Evolutionary conservation across 2,888 invertebrate genomes (phyloP).

Genomic region (Cheilosia impressa): DNA sequence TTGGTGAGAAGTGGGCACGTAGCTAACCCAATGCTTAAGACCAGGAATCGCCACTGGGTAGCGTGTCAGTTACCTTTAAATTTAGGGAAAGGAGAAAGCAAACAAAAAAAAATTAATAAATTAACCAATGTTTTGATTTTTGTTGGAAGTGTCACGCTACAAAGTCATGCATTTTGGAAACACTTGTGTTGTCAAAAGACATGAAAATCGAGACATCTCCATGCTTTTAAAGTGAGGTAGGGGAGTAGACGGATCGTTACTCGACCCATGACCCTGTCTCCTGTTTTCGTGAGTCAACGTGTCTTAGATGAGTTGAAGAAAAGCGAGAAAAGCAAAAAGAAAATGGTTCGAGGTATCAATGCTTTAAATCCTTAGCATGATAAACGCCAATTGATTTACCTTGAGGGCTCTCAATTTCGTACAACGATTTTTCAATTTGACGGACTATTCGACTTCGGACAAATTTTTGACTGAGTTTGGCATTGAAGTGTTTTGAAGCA

Average conservation of each 20-base stretch:
- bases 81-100: too few relatives aligned
- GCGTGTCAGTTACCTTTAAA: too few relatives aligned
- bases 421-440: slow-evolving; percentile 71
- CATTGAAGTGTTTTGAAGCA: not conserved
- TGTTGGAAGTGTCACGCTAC: not conserved
- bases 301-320: not conserved
- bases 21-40: too few relatives aligned
- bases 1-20: too few relatives aligned
- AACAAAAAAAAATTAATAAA: too few relatives aligned
- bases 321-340: too few relatives aligned
- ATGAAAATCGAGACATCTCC: not conserved
- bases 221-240: not conserved
- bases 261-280: not conserved
- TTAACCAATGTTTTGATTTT: too few relatives aligned
- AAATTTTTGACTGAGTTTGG: not conserved
- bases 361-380: too few relatives aligned
- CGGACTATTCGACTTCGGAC: not conserved
- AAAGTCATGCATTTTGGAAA: not conserved
- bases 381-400: not conserved
- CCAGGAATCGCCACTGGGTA: too few relatives aligned
- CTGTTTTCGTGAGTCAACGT: too few relatives aligned
- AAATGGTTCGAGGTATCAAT: too few relatives aligned
- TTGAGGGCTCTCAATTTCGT: not conserved
- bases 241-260: rapidly evolving
- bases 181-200: not conserved